Percentiles rank a stretch among this genome's conserved stretches.
Evolutionary conservation across 2,113 vertebrate species (phyloP).

Genomic region (Toxostoma redivivum): DNA sequence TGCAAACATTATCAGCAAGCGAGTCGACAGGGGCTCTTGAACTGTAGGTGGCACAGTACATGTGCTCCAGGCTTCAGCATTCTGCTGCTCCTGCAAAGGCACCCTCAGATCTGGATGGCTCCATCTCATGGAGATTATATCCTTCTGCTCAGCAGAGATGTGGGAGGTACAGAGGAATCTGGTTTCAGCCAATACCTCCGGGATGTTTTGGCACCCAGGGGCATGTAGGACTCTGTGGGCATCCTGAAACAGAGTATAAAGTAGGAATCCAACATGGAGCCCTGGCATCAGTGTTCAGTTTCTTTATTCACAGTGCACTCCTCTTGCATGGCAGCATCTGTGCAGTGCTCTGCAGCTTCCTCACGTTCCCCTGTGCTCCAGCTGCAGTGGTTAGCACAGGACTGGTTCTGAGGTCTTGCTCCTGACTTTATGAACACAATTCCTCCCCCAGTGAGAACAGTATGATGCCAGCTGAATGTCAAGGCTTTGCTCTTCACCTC

Average conservation of each 20-base stretch:
- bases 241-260: background rate
- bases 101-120: background rate
- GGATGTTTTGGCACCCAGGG: background rate
- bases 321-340: background rate
- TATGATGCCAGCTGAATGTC: background rate
- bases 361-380: background rate
- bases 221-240: background rate
- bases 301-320: background rate
- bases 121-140: background rate
- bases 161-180: background rate
- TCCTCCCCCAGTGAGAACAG: background rate
- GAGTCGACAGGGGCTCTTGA: background rate
- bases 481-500: conserved; percentile 33
- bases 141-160: background rate
- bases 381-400: background rate
- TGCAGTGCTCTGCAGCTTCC: background rate
- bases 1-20: background rate
- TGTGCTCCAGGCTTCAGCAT: background rate
- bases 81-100: background rate
- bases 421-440: background rate
- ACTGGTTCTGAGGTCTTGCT: background rate
- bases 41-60: background rate
- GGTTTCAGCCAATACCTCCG: background rate
- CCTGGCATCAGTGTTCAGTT: background rate
- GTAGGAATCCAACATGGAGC: rapidly evolving